Percentiles rank a stretch among this genome's conserved stretches.
These are phyloP conservation scores for Agrenia bidenticulata DNA, from an alignment of 2,888 invertebrate species.

Conservation along the genomic window DNA sequence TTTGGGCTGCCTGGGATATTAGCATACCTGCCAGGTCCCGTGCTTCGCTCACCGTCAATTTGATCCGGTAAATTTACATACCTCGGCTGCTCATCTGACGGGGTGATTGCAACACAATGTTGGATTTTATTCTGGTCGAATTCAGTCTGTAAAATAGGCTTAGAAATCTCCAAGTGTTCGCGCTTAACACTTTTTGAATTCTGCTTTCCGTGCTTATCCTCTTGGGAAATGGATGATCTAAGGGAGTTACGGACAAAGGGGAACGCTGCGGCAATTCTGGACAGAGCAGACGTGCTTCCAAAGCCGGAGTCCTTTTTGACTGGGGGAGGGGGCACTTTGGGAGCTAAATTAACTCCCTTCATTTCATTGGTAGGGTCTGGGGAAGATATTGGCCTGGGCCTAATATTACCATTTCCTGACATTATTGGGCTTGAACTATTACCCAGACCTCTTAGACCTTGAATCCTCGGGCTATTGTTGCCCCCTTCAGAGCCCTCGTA, in stretches of 20 bases:
- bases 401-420: too few relatives aligned
- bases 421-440: too few relatives aligned
- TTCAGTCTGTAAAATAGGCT: constrained; percentile 46
- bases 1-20: constrained; percentile 21
- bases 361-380: constrained; percentile 34
- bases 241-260: constrained; percentile 49
- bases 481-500: constrained; percentile 35
- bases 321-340: background rate
- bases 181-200: background rate
- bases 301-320: constrained; percentile 33
- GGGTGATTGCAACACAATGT: constrained; percentile 21
- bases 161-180: constrained; percentile 44
- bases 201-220: background rate
- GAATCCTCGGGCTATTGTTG: constrained; percentile 12
- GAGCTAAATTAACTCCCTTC: constrained; percentile 21
- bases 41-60: constrained; percentile 1
- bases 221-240: constrained; percentile 10
- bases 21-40: constrained; percentile 25
- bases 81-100: constrained; percentile 12
- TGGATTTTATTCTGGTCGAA: constrained; percentile 18
- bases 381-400: constrained; percentile 27
- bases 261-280: constrained; percentile 41
- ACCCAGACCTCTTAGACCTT: too few relatives aligned
- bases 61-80: constrained; percentile 30
- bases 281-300: constrained; percentile 10